These are phyloP conservation scores for Mormyrops attenuatus DNA, from an alignment of 2,797 vertebrate species.

Conservation along the genomic window DNA sequence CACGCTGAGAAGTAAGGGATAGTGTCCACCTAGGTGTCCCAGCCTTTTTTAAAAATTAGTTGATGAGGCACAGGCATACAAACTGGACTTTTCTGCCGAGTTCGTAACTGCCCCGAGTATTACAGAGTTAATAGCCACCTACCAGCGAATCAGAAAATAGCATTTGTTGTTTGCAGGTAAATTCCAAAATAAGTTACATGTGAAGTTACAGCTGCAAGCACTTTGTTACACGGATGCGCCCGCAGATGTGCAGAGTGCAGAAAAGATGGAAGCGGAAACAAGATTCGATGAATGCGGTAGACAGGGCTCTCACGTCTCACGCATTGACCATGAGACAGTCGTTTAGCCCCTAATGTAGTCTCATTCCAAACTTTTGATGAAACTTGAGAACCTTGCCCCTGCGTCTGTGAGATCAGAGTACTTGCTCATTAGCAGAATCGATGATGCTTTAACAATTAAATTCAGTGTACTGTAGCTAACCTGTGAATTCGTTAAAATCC, in stretches of 20 bases:
- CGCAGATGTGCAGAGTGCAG: not conserved
- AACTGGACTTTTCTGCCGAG: not conserved
- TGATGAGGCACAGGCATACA: not conserved
- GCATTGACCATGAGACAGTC: too few species aligned
- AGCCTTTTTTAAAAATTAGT: not conserved
- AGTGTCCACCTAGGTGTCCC: not conserved
- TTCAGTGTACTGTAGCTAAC: not conserved
- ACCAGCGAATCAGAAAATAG: not conserved
- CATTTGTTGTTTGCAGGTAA: not conserved
- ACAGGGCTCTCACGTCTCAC: too few species aligned
- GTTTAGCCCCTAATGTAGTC: not conserved
- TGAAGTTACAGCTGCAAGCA: not conserved
- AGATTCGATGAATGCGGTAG: not conserved
- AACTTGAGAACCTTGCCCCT: not conserved
- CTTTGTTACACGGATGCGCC: not conserved
- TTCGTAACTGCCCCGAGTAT: not conserved
- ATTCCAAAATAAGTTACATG: not conserved
- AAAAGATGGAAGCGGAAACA: not conserved
- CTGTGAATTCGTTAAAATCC: not conserved
- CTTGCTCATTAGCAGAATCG: not conserved
- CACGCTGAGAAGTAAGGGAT: not conserved
- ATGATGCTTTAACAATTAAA: not conserved
- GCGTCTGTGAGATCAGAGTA: not conserved
- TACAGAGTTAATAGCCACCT: not conserved
- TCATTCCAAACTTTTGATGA: not conserved